Evolutionary conservation across 1,140 invertebrate species (phyloP).

Genomic region (Augochlora pura): DNA sequence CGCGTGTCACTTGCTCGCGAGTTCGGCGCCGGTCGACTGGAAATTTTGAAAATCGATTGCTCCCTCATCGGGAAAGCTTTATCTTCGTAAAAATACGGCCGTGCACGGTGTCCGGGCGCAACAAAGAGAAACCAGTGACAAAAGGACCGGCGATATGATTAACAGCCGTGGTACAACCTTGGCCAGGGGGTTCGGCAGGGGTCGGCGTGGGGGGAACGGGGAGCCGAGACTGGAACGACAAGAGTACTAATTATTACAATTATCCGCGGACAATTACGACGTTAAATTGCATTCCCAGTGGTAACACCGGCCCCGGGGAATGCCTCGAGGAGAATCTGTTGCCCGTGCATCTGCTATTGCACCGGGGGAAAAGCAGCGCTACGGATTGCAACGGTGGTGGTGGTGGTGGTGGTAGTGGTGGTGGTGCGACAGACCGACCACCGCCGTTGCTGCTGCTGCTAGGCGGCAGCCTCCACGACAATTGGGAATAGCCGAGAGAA

Average conservation of each 20-base stretch:
- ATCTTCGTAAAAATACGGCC: background rate
- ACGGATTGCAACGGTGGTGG: slow-evolving; percentile 13
- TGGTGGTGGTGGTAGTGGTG: background rate
- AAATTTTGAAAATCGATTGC: background rate
- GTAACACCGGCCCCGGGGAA: slow-evolving; percentile 23
- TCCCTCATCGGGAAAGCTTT: background rate
- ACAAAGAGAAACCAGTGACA: background rate
- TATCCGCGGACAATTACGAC: slow-evolving; percentile 61
- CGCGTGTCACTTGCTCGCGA: background rate
- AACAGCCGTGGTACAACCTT: background rate
- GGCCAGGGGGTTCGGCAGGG: background rate
- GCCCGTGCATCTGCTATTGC: slow-evolving; percentile 31
- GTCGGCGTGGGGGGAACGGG: too few species aligned
- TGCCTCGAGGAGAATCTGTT: slow-evolving; percentile 42
- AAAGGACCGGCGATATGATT: slow-evolving; percentile 34
- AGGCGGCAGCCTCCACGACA: background rate
- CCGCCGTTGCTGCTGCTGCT: background rate
- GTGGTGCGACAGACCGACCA: slow-evolving; percentile 4
- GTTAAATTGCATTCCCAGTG: slow-evolving; percentile 62
- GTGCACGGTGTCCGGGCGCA: too few species aligned
- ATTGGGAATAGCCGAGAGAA: background rate
- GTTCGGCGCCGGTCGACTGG: background rate
- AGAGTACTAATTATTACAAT: slow-evolving; percentile 62
- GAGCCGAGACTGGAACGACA: slow-evolving; percentile 27
- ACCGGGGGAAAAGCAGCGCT: slow-evolving; percentile 3